These are phyloP conservation scores for Hermaeophaga mercurialis DNA, from an alignment of 2,888 invertebrate genomes.

Conservation along the genomic window DNA sequence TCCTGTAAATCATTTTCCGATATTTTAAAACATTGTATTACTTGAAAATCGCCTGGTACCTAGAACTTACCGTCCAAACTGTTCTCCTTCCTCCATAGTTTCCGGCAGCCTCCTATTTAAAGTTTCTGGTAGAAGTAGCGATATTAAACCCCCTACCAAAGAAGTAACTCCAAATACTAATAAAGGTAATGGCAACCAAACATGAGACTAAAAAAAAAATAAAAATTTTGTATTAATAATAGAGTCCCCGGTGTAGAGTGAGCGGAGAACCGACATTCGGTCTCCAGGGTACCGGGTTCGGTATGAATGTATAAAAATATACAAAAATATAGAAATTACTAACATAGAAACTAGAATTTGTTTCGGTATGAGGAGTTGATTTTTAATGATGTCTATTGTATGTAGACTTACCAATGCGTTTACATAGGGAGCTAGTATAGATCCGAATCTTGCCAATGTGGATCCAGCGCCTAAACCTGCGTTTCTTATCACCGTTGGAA, in stretches of 20 bases:
- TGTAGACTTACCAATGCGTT: constrained; percentile 60
- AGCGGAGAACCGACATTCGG: too few relatives aligned
- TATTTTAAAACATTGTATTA: background rate
- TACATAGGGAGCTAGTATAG: constrained; percentile 66
- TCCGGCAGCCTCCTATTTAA: constrained; percentile 68
- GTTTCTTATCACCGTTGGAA: constrained; percentile 73
- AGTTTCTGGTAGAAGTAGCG: constrained; percentile 69
- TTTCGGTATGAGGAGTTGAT: too few relatives aligned
- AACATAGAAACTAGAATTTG: too few relatives aligned
- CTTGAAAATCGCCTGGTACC: background rate
- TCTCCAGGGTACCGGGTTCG: too few relatives aligned
- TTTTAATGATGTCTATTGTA: too few relatives aligned
- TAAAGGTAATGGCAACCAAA: constrained; percentile 65
- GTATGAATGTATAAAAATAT: too few relatives aligned
- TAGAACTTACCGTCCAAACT: constrained; percentile 63
- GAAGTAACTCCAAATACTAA: constrained; percentile 65
- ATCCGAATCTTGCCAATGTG: constrained; percentile 67
- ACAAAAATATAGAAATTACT: background rate
- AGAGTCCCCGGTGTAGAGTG: too few relatives aligned
- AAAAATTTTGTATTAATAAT: too few relatives aligned
- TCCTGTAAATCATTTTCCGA: background rate
- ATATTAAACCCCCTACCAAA: constrained; percentile 63
- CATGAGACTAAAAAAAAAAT: constrained; percentile 57
- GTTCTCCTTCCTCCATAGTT: constrained; percentile 68
- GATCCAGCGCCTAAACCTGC: constrained; percentile 68